Conservation (phyloP, 2,113 vertebrate genomes). For the Corydoras sp. region DNA sequence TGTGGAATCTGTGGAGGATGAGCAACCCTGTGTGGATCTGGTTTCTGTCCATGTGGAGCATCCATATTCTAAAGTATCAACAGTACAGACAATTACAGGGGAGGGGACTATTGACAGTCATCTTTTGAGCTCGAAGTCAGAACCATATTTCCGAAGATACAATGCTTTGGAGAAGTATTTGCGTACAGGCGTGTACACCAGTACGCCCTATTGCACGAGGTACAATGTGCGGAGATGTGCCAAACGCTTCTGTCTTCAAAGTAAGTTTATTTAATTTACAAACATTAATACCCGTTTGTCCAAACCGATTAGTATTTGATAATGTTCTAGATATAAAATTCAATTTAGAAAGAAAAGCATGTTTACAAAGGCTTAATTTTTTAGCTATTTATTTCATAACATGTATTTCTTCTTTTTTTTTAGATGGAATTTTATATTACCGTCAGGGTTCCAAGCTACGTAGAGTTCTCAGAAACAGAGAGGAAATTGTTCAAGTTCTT, state of each 20-base stretch:
- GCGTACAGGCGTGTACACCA: constrained; percentile 41
- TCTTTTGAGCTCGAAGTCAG: constrained; percentile 18
- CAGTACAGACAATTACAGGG: background rate
- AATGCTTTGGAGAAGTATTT: constrained; percentile 51
- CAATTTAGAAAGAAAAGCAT: no score
- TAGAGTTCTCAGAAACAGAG: constrained; percentile 53
- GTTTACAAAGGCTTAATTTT: background rate
- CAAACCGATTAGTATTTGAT: background rate
- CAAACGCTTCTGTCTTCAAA: constrained; percentile 48
- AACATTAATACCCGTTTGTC: background rate
- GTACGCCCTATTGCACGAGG: constrained; percentile 42
- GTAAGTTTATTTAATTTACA: background rate
- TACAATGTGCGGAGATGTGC: constrained; percentile 47
- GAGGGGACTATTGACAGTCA: constrained; percentile 2
- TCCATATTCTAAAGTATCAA: constrained; percentile 26
- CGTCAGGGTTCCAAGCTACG: constrained; percentile 41
- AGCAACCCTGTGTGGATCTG: constrained; percentile 3
- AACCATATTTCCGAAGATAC: constrained; percentile 47
- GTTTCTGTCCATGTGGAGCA: constrained; percentile 27
- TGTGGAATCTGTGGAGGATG: constrained; percentile 7
- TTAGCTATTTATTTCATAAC: no score
- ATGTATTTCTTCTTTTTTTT: background rate
- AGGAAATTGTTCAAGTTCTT: constrained; percentile 54
- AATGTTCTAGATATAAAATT: background rate
- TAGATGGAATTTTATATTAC: constrained; percentile 57